Conservation (phyloP, 1,140 invertebrate species). For the Contarinia nasturtii region DNA sequence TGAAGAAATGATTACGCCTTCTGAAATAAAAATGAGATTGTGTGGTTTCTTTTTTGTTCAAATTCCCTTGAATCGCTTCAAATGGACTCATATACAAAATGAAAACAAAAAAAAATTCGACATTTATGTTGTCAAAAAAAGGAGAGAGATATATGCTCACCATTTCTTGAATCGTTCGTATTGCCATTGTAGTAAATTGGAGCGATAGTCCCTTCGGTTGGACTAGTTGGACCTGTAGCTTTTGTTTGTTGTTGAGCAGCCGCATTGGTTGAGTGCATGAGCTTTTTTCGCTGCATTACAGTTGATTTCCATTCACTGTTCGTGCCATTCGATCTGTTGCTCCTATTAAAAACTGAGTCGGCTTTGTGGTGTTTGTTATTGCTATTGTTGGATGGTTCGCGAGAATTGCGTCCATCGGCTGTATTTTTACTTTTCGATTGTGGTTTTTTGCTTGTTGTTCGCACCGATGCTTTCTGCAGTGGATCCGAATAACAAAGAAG, state of each 20-base stretch:
- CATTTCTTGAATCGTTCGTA: neutral
- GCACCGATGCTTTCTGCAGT: too few species aligned
- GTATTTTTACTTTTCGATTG: neutral
- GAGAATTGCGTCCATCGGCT: neutral
- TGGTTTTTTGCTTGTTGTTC: too few species aligned
- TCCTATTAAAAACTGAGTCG: neutral
- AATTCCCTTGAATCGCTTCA: too few species aligned
- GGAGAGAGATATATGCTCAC: neutral
- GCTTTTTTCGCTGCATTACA: neutral
- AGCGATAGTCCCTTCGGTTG: neutral
- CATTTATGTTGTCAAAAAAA: too few species aligned
- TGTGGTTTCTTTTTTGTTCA: too few species aligned
- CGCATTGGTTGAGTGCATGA: neutral
- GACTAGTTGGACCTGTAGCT: neutral
- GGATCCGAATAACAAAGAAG: too few species aligned
- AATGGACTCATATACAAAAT: too few species aligned
- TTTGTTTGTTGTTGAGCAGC: neutral
- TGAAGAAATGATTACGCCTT: too few species aligned
- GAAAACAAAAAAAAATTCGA: too few species aligned
- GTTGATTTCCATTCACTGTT: slow-evolving; percentile 1
- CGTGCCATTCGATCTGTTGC: neutral
- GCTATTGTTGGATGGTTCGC: neutral
- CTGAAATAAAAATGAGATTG: too few species aligned
- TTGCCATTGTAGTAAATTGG: slow-evolving; percentile 1
- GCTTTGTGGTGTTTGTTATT: too few species aligned